Evolutionary conservation across 2,888 invertebrate species (phyloP).

Genomic region (Adela reaumurella): DNA sequence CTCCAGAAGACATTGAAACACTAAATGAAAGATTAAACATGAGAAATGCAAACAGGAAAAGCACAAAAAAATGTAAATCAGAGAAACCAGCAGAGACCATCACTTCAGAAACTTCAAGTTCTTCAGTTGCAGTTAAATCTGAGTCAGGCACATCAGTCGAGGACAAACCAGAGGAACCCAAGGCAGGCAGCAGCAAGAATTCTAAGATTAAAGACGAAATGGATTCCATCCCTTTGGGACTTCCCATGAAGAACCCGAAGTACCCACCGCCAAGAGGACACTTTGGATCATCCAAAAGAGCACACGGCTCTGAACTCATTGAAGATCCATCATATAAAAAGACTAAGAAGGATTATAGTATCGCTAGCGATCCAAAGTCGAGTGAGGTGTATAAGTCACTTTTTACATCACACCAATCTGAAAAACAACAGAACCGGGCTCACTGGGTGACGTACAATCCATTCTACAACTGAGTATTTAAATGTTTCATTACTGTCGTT

Average conservation of each 20-base stretch:
- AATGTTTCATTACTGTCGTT: neutral
- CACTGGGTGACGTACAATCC: conserved; percentile 99
- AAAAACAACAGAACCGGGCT: conserved; percentile 81
- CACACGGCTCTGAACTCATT: conserved; percentile 30
- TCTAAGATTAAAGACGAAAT: conserved; percentile 34
- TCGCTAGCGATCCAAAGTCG: conserved; percentile 86
- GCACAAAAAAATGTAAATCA: conserved; percentile 58
- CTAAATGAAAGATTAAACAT: conserved; percentile 64
- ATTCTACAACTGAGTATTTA: conserved; percentile 68
- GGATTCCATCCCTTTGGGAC: conserved; percentile 40
- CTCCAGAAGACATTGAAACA: conserved; percentile 68
- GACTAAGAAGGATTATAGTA: conserved; percentile 75
- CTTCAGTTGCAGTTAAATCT: conserved; percentile 2
- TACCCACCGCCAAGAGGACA: conserved; percentile 34
- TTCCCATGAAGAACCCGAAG: conserved; percentile 44
- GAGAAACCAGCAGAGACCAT: conserved; percentile 24
- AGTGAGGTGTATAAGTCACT: conserved; percentile 92
- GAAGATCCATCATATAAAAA: conserved; percentile 72
- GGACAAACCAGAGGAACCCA: conserved; percentile 28
- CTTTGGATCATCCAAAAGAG: conserved; percentile 42
- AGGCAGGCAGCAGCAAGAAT: conserved; percentile 22
- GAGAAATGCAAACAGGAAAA: conserved; percentile 65
- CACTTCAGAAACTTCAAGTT: conserved; percentile 12
- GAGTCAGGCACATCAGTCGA: neutral
- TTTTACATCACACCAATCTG: conserved; percentile 87